Percentiles rank a stretch among this genome's conserved stretches.
Conservation (phyloP, 2,888 invertebrate species). For the Andrena haemorrhoa region DNA sequence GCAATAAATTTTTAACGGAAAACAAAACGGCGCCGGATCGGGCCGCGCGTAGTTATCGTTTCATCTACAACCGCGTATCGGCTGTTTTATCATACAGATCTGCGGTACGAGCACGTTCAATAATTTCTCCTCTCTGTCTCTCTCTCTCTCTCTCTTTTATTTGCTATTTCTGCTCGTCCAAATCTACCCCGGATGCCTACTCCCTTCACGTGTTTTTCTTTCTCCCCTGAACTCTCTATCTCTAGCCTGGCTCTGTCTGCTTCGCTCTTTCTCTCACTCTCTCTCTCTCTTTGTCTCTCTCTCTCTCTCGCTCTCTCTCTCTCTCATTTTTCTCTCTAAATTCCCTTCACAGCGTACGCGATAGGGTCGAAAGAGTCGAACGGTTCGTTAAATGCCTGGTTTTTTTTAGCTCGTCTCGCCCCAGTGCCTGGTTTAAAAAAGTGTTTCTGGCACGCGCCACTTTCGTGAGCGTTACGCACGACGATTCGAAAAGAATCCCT, state of each 20-base stretch:
- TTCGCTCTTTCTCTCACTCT: conserved; percentile 18
- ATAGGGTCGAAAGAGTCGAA: conserved; percentile 68
- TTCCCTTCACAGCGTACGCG: conserved; percentile 56
- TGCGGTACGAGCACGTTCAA: conserved; percentile 54
- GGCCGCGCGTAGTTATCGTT: conserved; percentile 41
- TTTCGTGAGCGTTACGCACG: conserved; percentile 59
- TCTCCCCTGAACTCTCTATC: conserved; percentile 20
- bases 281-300: conserved; percentile 25
- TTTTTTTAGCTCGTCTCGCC: conserved; percentile 61
- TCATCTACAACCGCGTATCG: conserved; percentile 56
- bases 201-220: conserved; percentile 29
- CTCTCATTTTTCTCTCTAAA: conserved; percentile 38
- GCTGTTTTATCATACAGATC: conserved; percentile 48
- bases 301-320: conserved; percentile 13
- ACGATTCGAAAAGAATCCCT: conserved; percentile 63
- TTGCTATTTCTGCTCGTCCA: conserved; percentile 10
- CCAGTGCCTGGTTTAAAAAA: conserved; percentile 63
- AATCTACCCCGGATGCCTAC: conserved; percentile 8
- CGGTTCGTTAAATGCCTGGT: conserved; percentile 72
- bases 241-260: conserved; percentile 1
- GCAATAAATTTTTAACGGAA: conserved; percentile 52
- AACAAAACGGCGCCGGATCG: conserved; percentile 29
- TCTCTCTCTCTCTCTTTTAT: conserved; percentile 24
- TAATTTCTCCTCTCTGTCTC: conserved; percentile 53
- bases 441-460: conserved; percentile 65